Conservation (phyloP, 2,113 vertebrate genomes). For the Otus sunia region DNA sequence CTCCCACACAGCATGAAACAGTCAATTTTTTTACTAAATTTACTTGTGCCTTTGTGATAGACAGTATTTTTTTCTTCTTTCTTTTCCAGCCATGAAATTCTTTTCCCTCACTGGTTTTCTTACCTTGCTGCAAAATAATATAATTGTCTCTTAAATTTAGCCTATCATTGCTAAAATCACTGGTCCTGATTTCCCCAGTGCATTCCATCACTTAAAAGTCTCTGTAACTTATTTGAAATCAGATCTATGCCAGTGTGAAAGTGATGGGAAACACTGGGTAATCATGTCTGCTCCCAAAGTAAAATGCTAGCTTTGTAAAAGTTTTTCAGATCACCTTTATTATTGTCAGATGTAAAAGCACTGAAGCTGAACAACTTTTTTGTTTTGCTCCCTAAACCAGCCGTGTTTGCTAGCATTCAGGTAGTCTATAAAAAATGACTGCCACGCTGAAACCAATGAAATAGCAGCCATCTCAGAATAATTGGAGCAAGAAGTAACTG, state of each 20-base stretch:
- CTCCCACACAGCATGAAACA: background rate
- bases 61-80: background rate
- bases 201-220: background rate
- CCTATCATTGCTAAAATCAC: background rate
- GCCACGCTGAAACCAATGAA: background rate
- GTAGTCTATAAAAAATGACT: background rate
- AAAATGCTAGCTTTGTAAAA: background rate
- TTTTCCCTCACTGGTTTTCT: background rate
- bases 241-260: background rate
- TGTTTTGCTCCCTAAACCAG: background rate
- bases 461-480: background rate
- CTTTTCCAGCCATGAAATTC: background rate
- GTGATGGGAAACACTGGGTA: background rate
- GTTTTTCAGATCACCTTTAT: background rate
- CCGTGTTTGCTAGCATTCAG: background rate
- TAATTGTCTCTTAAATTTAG: background rate
- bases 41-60: background rate
- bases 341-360: background rate
- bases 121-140: background rate
- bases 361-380: background rate
- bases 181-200: background rate
- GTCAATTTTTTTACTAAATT: background rate
- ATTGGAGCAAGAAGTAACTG: background rate
- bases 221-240: background rate
- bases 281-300: background rate